Conservation (phyloP, 2,797 vertebrate species). For the Diglossa cyanea region DNA sequence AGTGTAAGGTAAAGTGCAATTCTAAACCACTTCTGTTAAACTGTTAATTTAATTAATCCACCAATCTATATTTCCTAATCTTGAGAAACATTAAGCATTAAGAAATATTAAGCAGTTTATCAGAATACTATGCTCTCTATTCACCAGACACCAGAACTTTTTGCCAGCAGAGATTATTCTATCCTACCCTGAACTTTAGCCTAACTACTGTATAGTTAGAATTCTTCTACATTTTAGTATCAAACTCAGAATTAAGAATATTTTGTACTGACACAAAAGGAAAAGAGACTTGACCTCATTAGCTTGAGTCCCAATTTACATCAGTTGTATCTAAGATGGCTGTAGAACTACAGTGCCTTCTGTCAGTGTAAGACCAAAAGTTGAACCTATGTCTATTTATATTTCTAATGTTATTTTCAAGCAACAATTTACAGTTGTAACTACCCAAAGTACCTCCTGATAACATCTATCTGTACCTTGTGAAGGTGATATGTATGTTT, state of each 20-base stretch:
- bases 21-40: neutral
- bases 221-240: neutral
- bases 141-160: neutral
- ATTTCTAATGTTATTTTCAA: neutral
- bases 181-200: neutral
- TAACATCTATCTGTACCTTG: neutral
- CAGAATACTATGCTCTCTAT: neutral
- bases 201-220: neutral
- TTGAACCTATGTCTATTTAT: neutral
- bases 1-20: neutral
- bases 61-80: neutral
- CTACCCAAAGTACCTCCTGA: neutral
- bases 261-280: neutral
- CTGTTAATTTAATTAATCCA: neutral
- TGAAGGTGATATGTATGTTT: neutral
- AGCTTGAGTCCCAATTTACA: neutral
- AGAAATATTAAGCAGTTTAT: neutral
- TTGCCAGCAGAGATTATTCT: neutral
- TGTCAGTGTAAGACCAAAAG: neutral
- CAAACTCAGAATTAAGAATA: neutral
- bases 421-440: neutral
- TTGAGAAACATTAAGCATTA: neutral
- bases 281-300: neutral
- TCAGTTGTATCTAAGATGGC: neutral
- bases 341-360: neutral